phyloP scores from a whole-genome alignment of 2,113 vertebrate species.

The Vulpes ferrilata region DNA sequence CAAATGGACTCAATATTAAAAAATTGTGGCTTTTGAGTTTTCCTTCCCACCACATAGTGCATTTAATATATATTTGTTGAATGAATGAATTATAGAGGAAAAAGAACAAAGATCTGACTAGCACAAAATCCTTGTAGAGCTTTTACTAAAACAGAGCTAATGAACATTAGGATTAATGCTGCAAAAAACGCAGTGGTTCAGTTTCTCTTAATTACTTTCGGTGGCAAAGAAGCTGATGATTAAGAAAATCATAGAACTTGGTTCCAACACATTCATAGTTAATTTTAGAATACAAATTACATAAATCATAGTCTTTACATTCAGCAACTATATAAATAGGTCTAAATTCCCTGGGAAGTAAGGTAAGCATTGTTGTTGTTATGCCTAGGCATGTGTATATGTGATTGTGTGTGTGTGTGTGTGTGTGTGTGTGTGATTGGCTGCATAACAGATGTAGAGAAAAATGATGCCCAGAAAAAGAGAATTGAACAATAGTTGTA shows the following conservation, averaged over 20 bases:
- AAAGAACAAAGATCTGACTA: neutral
- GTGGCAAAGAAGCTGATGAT: neutral
- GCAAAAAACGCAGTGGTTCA: neutral
- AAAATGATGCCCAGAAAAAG: neutral
- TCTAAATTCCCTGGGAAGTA: neutral
- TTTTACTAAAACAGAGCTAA: neutral
- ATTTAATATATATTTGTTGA: neutral
- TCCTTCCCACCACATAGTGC: neutral
- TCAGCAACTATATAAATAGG: neutral
- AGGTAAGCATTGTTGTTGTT: neutral
- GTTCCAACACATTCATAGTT: neutral
- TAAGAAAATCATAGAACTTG: neutral
- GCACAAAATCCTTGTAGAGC: neutral
- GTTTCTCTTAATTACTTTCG: neutral
- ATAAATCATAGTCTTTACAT: neutral
- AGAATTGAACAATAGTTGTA: neutral
- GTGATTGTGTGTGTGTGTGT: no score
- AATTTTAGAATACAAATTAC: neutral
- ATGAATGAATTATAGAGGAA: neutral
- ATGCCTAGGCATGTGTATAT: neutral
- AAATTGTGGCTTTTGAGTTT: neutral
- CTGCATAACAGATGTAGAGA: conserved; percentile 29
- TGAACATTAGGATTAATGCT: neutral
- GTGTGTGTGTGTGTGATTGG: neutral
- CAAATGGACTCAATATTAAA: neutral